Percentiles rank a stretch among this genome's conserved stretches.
Evolutionary conservation across 2,888 invertebrate genomes (phyloP).

Genomic region (Eristalinus sepulchralis): DNA sequence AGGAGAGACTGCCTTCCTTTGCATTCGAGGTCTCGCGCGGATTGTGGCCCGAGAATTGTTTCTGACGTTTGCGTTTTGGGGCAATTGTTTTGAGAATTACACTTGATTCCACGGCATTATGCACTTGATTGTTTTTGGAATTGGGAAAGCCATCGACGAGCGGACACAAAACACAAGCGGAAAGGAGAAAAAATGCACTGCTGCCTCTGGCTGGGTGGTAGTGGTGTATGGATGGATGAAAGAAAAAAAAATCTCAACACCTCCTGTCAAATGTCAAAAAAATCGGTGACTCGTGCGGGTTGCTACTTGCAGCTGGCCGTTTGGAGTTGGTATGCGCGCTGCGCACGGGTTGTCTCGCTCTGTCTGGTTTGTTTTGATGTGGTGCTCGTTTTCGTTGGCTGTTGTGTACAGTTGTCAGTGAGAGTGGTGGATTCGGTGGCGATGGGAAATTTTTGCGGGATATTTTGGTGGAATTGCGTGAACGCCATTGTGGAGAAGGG

Average conservation of each 20-base stretch:
- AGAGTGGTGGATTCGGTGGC: neutral
- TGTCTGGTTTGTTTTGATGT: slow-evolving; percentile 55
- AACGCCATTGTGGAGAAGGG: slow-evolving; percentile 7
- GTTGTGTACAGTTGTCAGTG: slow-evolving; percentile 29
- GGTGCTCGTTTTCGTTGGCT: slow-evolving; percentile 8
- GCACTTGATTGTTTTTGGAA: slow-evolving; percentile 26
- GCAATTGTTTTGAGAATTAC: neutral
- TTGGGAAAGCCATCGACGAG: slow-evolving; percentile 17
- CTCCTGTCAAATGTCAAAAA: slow-evolving; percentile 58
- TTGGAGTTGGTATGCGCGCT: neutral
- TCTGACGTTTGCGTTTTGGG: neutral
- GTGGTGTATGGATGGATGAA: slow-evolving; percentile 34
- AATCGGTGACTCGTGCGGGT: neutral
- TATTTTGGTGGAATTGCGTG: neutral
- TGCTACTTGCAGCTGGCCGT: neutral
- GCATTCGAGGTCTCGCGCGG: slow-evolving; percentile 17
- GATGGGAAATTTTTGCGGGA: slow-evolving; percentile 25
- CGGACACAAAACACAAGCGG: slow-evolving; percentile 43
- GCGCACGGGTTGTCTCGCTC: slow-evolving; percentile 27
- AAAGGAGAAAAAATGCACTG: slow-evolving; percentile 45
- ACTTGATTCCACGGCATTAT: slow-evolving; percentile 22
- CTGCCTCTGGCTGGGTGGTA: slow-evolving; percentile 12
- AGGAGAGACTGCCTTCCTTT: slow-evolving; percentile 2
- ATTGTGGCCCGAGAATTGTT: slow-evolving; percentile 1
- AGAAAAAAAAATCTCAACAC: slow-evolving; percentile 37